A percentile compares a stretch with the other conserved stretches of the same genome.
Conservation (phyloP, 2,113 vertebrate genomes). For the Thymallus thymallus region DNA sequence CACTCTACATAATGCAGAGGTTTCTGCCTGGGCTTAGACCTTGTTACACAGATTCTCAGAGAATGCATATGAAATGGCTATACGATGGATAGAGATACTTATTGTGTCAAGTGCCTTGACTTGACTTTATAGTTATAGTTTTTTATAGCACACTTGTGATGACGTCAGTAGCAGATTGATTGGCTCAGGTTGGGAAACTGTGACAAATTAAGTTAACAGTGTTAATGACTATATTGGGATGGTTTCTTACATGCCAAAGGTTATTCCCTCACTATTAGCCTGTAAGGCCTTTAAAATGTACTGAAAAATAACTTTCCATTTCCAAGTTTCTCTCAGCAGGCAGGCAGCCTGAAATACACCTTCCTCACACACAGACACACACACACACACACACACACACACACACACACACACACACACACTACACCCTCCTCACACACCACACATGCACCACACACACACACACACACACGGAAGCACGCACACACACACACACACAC, state of each 20-base stretch:
- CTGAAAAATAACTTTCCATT: slow-evolving; percentile 36
- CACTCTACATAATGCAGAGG: slow-evolving; percentile 18
- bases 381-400: slow-evolving; percentile 34
- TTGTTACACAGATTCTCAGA: neutral
- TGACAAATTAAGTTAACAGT: slow-evolving; percentile 33
- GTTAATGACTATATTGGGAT: slow-evolving; percentile 4
- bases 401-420: slow-evolving; percentile 28
- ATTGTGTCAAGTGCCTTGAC: neutral
- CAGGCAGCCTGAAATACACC: slow-evolving; percentile 55
- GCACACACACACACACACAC: neutral
- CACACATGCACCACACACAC: neutral
- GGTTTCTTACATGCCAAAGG: slow-evolving; percentile 29
- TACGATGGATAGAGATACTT: neutral
- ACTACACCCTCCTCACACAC: no score
- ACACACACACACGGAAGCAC: slow-evolving; percentile 15
- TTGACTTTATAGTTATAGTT: neutral
- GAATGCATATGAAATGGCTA: neutral
- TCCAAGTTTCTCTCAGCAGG: slow-evolving; percentile 14
- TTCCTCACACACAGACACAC: slow-evolving; percentile 27
- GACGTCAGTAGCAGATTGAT: slow-evolving; percentile 23
- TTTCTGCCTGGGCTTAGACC: neutral
- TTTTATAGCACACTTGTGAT: neutral
- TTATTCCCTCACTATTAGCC: slow-evolving; percentile 16
- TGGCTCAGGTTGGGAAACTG: slow-evolving; percentile 24
- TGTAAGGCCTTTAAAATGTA: slow-evolving; percentile 8